Evolutionary conservation across 2,888 invertebrate genomes (phyloP).

Genomic region (Heliconius sara): DNA sequence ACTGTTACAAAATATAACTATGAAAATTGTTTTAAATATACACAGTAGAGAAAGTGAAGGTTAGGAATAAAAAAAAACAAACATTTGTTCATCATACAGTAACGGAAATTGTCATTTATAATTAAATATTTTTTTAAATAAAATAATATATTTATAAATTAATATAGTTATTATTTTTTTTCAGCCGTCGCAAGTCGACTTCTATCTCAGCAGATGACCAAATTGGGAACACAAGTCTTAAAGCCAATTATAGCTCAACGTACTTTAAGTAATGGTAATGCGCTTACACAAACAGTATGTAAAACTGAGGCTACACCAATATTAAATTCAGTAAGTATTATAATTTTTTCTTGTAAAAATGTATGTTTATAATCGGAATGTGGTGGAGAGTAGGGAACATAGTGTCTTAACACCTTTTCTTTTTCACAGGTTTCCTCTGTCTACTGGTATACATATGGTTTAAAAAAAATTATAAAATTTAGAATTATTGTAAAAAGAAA

Average conservation of each 20-base stretch:
- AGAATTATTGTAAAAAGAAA: too few relatives aligned
- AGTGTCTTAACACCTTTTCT: too few relatives aligned
- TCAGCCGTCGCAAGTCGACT: constrained; percentile 64
- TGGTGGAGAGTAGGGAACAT: too few relatives aligned
- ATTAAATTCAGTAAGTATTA: constrained; percentile 64
- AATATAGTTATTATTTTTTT: constrained; percentile 44
- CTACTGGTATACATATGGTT: too few relatives aligned
- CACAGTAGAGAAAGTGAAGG: neutral
- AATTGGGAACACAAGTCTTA: constrained; percentile 60
- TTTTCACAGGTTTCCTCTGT: too few relatives aligned
- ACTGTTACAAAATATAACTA: neutral
- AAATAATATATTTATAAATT: neutral
- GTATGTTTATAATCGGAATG: too few relatives aligned
- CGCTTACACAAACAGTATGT: constrained; percentile 53
- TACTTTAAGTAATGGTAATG: constrained; percentile 54
- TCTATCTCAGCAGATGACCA: constrained; percentile 65
- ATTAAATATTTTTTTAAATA: neutral
- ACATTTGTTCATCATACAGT: neutral
- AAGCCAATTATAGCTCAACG: constrained; percentile 50
- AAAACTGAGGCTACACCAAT: constrained; percentile 64
- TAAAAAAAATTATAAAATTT: too few relatives aligned
- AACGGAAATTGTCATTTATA: neutral
- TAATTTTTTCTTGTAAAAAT: neutral
- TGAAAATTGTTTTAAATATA: neutral
- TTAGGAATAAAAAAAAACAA: constrained; percentile 3